Percentiles rank a stretch among this genome's conserved stretches.
Evolutionary conservation across 2,113 vertebrate species (phyloP).

Genomic region (Sander vitreus): DNA sequence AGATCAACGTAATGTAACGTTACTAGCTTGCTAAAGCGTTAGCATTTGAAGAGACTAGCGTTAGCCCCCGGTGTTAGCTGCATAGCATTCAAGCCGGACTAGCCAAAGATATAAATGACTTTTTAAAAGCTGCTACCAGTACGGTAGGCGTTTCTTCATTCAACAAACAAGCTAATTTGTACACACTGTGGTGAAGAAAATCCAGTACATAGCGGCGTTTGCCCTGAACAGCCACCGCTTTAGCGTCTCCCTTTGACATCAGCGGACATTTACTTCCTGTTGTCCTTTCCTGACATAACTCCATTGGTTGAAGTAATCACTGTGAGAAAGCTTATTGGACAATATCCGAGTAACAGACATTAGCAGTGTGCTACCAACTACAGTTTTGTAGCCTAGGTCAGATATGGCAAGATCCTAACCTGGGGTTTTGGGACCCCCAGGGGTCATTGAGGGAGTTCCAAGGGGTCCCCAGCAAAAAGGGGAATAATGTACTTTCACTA

Average conservation of each 20-base stretch:
- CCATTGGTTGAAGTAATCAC: conserved; percentile 67
- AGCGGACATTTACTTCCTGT: conserved; percentile 73
- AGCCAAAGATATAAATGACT: background rate
- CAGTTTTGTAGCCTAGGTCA: background rate
- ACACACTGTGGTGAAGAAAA: background rate
- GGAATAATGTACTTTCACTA: too few species aligned
- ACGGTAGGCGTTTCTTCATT: rapidly evolving
- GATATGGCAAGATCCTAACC: too few species aligned
- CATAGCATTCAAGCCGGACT: background rate
- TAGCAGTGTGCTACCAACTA: too few species aligned
- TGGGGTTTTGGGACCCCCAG: too few species aligned
- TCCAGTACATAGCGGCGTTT: background rate
- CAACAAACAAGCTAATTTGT: background rate
- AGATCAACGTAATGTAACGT: background rate
- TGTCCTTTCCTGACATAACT: conserved; percentile 49
- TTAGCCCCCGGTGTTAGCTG: conserved; percentile 32
- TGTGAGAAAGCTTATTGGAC: conserved; percentile 58
- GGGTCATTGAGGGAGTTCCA: too few species aligned
- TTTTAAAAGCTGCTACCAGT: background rate
- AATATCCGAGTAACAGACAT: background rate
- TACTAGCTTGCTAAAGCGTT: conserved; percentile 9
- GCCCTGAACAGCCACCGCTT: background rate
- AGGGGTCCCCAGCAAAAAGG: too few species aligned
- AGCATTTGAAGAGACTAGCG: background rate
- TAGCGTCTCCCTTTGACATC: conserved; percentile 15